Base-by-base conservation (phyloP, 2,113 vertebrate species). In the Corythoichthys haematopterus region DNA sequence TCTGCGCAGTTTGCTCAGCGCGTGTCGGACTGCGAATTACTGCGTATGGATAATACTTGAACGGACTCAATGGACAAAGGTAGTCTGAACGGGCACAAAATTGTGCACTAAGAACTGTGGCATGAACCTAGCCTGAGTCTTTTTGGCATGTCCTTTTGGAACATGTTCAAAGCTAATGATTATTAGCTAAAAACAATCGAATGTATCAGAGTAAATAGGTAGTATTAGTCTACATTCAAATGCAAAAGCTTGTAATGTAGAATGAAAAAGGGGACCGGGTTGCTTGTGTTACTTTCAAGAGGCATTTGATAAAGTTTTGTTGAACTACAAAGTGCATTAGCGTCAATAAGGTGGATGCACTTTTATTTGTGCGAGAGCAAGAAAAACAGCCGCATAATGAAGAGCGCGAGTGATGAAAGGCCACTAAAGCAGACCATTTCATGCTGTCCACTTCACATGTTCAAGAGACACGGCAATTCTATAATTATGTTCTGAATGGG, bases 401-500 rank as follows among this genome's bases (percentile, higher is more conserved):
- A 74, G 56, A 35, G 16, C 33, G 52, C 11, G 28, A 51, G 35
- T 28, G 51, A 80, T 69, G 62, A 60, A 73, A 80, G 63, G 56
- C 51, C 67, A 58, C 37, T 38, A 65, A 74, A 80, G 60, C 72
- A 66, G 77, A 64, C 43, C 57, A 71, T 81, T 83, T 86, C 57
- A 76, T 82, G 69, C 76, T 67, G 77, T 76, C 81, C 63, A 82
- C 80, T 87, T 71, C 78, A 80, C 56, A 72, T 64, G 61, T 53
- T 81, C 50, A 70, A 83, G 66, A 75, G 77, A 68, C 36, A 65
- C 59, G 62, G 78, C 69, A 69, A 66, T 78, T 66, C 70, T 73
- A 63, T 77, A 77, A 81, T 84, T 85, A 85, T 84, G 76, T 81
- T 70, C 77, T 77, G 80, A 81, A 81, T 82, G 77, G 70, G 81